These are phyloP conservation scores for Sardinella longiceps DNA, from an alignment of 2,797 vertebrate genomes.

Conservation along the genomic window DNA sequence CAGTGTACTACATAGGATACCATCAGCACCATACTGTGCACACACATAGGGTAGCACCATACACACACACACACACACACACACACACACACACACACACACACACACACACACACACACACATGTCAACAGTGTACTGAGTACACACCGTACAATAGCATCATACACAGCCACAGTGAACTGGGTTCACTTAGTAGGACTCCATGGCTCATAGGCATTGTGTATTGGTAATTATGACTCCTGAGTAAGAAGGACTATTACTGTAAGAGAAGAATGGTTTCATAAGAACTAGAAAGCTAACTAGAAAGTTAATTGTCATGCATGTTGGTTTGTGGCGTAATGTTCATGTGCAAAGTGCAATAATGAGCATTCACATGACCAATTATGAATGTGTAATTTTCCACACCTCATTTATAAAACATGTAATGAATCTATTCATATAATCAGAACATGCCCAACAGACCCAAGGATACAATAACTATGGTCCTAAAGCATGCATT, in stretches of 20 bases:
- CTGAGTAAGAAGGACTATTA: not conserved
- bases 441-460: not conserved
- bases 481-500: not conserved
- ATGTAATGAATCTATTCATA: not conserved
- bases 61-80: no score
- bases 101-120: no score
- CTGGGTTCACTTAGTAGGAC: no score
- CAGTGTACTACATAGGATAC: no score
- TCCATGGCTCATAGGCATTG: no score
- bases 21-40: no score
- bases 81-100: no score
- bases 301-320: not conserved
- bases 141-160: no score
- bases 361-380: not conserved
- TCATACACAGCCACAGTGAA: no score
- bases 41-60: no score
- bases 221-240: no score
- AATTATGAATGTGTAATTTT: not conserved
- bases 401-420: not conserved
- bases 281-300: not conserved
- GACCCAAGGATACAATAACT: not conserved
- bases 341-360: not conserved
- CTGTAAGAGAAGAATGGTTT: not conserved
- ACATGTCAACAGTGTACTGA: no score
- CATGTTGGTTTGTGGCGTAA: not conserved